phyloP scores from a whole-genome alignment of 2,888 invertebrate genomes.

The Ophion ventricosus region DNA sequence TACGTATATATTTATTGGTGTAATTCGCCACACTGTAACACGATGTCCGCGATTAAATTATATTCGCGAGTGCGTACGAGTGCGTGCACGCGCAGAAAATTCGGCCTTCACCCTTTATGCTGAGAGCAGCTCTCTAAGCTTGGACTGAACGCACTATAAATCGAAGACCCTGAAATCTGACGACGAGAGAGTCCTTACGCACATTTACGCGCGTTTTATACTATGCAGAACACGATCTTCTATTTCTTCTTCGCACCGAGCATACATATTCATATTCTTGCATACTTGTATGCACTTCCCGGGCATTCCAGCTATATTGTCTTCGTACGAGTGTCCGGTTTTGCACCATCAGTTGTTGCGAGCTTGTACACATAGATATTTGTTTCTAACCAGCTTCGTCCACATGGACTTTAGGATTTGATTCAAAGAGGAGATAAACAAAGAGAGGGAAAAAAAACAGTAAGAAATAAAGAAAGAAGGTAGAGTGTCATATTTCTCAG shows the following conservation, averaged over 20 bases:
- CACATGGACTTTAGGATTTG: no score
- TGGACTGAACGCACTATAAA: background rate
- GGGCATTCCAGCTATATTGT: background rate
- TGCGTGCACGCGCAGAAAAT: slow-evolving; percentile 57
- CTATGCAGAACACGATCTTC: slow-evolving; percentile 36
- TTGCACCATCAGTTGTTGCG: background rate
- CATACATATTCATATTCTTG: slow-evolving; percentile 1
- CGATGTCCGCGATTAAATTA: slow-evolving; percentile 61
- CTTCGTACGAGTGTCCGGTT: no score
- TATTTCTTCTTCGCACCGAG: slow-evolving; percentile 7
- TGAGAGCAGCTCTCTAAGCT: slow-evolving; percentile 36
- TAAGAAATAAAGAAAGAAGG: no score
- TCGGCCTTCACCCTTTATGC: slow-evolving; percentile 63
- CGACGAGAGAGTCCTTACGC: slow-evolving; percentile 38
- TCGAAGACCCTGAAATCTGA: slow-evolving; percentile 53
- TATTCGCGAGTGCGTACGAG: slow-evolving; percentile 41
- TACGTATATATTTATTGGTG: slow-evolving; percentile 45
- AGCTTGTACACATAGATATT: background rate
- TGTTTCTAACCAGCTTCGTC: no score
- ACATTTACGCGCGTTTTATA: background rate
- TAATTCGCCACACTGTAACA: slow-evolving; percentile 45
- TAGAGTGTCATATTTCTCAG: no score
- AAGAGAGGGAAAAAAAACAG: no score
- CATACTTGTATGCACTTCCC: background rate
- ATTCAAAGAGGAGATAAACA: no score